Evolutionary conservation across 2,888 invertebrate genomes (phyloP), one percentile per base, ranked within the genome.

Genomic region (Platycheirus rosarum): DNA sequence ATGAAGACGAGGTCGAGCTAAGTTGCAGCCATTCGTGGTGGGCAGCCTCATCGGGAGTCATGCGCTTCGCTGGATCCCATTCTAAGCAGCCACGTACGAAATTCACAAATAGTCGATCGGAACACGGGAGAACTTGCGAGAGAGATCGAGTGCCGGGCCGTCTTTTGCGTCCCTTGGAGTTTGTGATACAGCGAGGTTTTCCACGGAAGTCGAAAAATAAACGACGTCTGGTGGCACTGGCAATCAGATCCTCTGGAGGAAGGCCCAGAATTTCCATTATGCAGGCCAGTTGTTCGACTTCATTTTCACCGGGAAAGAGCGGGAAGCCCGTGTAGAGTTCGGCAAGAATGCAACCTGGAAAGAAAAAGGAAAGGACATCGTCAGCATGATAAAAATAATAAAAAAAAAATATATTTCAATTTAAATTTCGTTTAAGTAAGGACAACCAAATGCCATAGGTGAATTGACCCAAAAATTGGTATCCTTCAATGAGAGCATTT

Each of bases 301-400:
- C 98, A 89, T 98, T 97, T 92, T 98, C 98, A 0, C 98, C 98
- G 23, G 98, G 98, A 91, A 98, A 98, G 76, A 98, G 92, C 0
- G 98, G 98, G 89, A 97, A 97, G 46, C 98, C 97, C 6, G 98
- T 98, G 90, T 97, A 97, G 62, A 98, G 93, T 92, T 98, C 98
- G 51, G 98, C 98, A 86, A 98, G 92, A 89, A 98, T 98, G 90
- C 98, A 98, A 42, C 98, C 95, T 95, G 88, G 13, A 89, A 88
- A 42, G 26, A 40, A 40, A 40, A 23, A 14, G 1, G 2, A 23
- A 23, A 23, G 6, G 6, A 23, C 6, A 23, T 23, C 6, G 23
- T 6, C 2, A 23, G 6, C 23, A 23, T 2, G 23, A 23, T 23
- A 23, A 23, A 6, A 23, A 23, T 23, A 23, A 23, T 23, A 23